These are phyloP conservation scores for Columba janthina DNA, from an alignment of 2,113 vertebrate species.

Conservation along the genomic window DNA sequence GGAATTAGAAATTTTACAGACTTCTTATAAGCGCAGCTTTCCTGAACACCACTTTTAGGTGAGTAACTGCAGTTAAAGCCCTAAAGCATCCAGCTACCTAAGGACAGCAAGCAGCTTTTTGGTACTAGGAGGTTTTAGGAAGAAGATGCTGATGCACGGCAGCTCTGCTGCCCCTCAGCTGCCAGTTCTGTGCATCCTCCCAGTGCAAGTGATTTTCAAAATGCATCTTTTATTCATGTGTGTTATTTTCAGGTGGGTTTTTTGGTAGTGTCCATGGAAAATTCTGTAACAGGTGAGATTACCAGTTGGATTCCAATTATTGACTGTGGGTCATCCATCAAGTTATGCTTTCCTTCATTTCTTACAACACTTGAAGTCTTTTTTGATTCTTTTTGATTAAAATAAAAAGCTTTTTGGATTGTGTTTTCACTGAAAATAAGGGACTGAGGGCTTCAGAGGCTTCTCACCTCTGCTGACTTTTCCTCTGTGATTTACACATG, in stretches of 20 bases:
- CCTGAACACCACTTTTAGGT: not conserved
- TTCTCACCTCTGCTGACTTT: not conserved
- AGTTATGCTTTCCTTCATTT: not conserved
- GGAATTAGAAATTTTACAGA: not conserved
- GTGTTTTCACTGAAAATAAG: not conserved
- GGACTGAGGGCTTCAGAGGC: not conserved
- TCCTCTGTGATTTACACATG: fast-evolving
- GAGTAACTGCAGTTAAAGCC: not conserved
- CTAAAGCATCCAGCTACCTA: not conserved
- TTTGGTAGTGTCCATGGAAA: not conserved
- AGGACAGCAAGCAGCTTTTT: not conserved
- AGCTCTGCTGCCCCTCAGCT: not conserved
- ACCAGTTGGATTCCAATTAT: fast-evolving
- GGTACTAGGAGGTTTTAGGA: not conserved
- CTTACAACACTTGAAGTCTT: fast-evolving
- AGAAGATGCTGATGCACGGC: not conserved
- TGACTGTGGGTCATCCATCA: not conserved
- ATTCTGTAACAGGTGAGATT: not conserved
- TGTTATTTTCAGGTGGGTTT: not conserved
- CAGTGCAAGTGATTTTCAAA: not conserved
- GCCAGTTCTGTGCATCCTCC: not conserved
- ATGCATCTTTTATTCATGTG: not conserved
- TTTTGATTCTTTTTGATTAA: not conserved
- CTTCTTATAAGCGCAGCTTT: not conserved
- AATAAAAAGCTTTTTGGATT: not conserved